Evolutionary conservation across 2,797 vertebrate genomes (phyloP).

Genomic region (Sebastes oblongus): DNA sequence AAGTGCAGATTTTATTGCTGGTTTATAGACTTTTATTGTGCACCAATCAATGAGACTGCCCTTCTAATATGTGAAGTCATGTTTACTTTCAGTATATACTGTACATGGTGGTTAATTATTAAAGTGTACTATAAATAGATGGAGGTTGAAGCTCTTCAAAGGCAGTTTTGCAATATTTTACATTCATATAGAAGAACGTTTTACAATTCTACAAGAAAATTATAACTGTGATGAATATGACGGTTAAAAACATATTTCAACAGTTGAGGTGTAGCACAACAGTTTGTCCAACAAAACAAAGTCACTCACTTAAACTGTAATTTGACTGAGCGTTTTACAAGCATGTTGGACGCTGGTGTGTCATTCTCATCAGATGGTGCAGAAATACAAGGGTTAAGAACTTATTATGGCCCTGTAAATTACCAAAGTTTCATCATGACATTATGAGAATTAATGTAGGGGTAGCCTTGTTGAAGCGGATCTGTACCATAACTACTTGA

Average conservation of each 20-base stretch:
- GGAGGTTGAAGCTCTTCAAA: not conserved
- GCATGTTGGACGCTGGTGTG: not conserved
- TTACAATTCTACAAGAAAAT: not conserved
- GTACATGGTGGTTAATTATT: conserved; percentile 3
- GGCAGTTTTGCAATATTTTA: not conserved
- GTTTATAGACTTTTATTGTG: not conserved
- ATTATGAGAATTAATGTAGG: not conserved
- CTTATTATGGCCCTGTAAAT: not conserved
- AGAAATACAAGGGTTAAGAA: not conserved
- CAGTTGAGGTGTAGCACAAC: not conserved
- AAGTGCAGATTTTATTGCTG: not conserved
- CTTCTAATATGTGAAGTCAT: conserved; percentile 5
- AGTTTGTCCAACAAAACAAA: not conserved
- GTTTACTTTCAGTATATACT: not conserved
- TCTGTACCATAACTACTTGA: conserved; percentile 22
- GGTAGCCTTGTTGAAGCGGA: not conserved
- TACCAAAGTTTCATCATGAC: not conserved
- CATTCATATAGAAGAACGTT: not conserved
- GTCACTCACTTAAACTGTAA: not conserved
- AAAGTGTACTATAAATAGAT: not conserved
- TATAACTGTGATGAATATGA: not conserved
- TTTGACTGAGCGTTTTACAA: not conserved
- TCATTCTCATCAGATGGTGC: not conserved
- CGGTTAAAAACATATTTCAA: not conserved
- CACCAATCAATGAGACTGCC: not conserved